Evolutionary conservation across 2,797 vertebrate genomes (phyloP).

Genomic region (Brotula barbata): DNA sequence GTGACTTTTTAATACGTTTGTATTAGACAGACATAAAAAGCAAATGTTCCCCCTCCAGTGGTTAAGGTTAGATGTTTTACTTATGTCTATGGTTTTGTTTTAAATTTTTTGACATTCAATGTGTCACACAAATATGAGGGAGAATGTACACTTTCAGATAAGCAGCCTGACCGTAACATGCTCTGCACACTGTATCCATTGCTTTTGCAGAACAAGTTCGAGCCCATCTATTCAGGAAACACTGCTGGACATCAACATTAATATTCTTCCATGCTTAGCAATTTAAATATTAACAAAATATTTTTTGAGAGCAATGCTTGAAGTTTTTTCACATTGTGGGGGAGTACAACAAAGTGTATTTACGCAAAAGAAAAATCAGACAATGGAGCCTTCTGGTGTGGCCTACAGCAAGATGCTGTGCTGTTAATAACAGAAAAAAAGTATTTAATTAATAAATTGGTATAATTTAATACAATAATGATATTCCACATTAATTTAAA

Average conservation of each 20-base stretch:
- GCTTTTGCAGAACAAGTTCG: background rate
- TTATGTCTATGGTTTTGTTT: conserved; percentile 17
- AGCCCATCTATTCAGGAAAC: background rate
- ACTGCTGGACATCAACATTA: conserved; percentile 11
- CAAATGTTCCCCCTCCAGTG: conserved; percentile 3
- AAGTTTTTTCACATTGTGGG: too few species aligned
- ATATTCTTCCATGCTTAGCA: conserved; percentile 7
- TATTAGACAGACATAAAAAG: conserved; percentile 16
- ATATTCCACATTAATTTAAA: background rate
- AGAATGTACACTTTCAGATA: conserved; percentile 28
- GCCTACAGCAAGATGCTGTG: background rate
- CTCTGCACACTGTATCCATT: conserved; percentile 19
- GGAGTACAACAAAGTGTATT: too few species aligned
- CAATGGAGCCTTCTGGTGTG: conserved; percentile 2
- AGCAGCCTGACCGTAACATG: conserved; percentile 16
- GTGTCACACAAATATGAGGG: conserved; percentile 7
- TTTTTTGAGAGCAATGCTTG: background rate
- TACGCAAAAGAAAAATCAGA: conserved; percentile 7
- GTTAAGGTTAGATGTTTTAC: conserved; percentile 23
- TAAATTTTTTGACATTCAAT: conserved; percentile 15
- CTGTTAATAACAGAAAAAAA: conserved; percentile 7
- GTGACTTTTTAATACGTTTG: conserved; percentile 41
- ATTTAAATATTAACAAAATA: conserved; percentile 1
- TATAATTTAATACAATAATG: conserved; percentile 4
- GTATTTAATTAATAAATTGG: background rate